A percentile compares a stretch with the other conserved stretches of the same genome.
phyloP scores from a whole-genome alignment of 1,140 invertebrate species.

The Teleopsis dalmanni region DNA sequence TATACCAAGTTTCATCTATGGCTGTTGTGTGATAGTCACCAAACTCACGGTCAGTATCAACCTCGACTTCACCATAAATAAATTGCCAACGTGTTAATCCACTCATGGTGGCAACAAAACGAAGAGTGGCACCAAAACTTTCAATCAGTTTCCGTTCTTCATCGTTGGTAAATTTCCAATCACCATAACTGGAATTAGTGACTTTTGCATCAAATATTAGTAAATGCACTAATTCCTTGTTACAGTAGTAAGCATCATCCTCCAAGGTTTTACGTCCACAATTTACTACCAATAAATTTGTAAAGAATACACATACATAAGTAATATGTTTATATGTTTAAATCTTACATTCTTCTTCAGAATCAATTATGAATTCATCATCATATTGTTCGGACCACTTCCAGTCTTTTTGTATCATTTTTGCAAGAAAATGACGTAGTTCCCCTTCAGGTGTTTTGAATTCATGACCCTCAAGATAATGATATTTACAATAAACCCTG shows the following conservation, averaged over 20 bases:
- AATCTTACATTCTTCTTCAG: constrained; percentile 17
- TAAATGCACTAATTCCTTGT: constrained; percentile 74
- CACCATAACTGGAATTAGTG: constrained; percentile 62
- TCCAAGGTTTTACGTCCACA: constrained; percentile 56
- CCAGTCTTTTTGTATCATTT: constrained; percentile 52
- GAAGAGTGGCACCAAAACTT: constrained; percentile 60
- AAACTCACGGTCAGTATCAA: constrained; percentile 56
- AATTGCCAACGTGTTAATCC: constrained; percentile 80
- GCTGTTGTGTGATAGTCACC: constrained; percentile 68
- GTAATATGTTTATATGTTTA: neutral
- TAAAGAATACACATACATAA: neutral
- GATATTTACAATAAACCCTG: constrained; percentile 81
- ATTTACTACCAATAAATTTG: constrained; percentile 40
- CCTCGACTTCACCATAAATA: constrained; percentile 50
- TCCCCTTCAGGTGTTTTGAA: constrained; percentile 65
- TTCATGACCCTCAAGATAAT: constrained; percentile 66
- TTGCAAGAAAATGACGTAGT: constrained; percentile 63
- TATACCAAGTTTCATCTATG: constrained; percentile 89
- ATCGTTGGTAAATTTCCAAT: constrained; percentile 51
- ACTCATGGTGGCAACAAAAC: constrained; percentile 82
- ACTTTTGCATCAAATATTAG: constrained; percentile 81
- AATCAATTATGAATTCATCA: constrained; percentile 26
- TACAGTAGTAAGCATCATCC: constrained; percentile 71
- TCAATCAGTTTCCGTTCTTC: constrained; percentile 50
- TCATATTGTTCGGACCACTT: constrained; percentile 53